phyloP scores from a whole-genome alignment of 1,140 invertebrate species.

The Macrostomum lignano region DNA sequence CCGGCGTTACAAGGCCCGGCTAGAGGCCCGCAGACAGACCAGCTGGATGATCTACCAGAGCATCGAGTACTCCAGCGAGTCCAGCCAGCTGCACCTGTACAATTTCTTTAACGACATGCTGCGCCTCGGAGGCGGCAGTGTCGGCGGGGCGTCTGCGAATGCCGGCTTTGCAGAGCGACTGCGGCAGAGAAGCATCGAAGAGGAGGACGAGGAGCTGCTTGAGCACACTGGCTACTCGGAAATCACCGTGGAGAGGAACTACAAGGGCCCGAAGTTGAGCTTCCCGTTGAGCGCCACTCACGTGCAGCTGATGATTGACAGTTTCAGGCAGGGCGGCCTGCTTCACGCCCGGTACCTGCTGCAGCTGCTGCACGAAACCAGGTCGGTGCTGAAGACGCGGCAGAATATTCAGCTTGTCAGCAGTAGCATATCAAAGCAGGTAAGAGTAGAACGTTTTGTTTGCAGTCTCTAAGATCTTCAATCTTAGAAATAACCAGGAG shows the following conservation, averaged over 20 bases:
- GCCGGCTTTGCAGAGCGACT: no score
- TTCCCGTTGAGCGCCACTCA: constrained; percentile 44
- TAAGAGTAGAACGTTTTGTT: no score
- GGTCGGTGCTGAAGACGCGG: constrained; percentile 39
- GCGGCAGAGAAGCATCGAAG: no score
- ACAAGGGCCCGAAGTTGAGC: constrained; percentile 40
- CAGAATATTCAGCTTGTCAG: constrained; percentile 51
- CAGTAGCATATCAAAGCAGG: no score
- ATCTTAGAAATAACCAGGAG: no score
- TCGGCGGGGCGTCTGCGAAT: no score
- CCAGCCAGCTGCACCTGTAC: constrained; percentile 77
- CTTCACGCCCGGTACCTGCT: constrained; percentile 54
- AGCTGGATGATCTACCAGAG: constrained; percentile 76
- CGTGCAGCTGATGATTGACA: constrained; percentile 44
- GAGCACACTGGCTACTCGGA: constrained; percentile 15
- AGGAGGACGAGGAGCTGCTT: constrained; percentile 15
- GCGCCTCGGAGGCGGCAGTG: no score
- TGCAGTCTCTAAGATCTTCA: no score
- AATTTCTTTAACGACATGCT: no score
- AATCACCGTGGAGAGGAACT: constrained; percentile 31
- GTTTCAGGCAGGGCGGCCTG: constrained; percentile 39
- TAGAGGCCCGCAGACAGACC: constrained; percentile 50
- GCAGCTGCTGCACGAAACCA: constrained; percentile 44
- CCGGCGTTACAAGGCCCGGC: constrained; percentile 47
- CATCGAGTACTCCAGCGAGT: constrained; percentile 66